phyloP scores from a whole-genome alignment of 2,797 vertebrate genomes.

The Spinibarbus caldwelli region DNA sequence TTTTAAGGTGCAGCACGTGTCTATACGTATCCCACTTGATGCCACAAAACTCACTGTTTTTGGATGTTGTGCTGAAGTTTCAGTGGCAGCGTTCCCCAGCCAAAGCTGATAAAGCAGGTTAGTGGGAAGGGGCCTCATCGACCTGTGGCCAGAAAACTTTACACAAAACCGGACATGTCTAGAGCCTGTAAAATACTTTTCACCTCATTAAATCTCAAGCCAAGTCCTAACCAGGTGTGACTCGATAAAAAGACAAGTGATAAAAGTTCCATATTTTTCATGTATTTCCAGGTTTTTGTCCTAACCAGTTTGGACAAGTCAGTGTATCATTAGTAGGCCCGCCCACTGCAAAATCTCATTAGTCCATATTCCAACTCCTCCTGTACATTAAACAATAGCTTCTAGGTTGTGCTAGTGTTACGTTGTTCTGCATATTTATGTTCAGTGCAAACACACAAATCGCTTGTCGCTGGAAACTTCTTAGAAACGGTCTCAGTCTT shows the following conservation, averaged over 20 bases:
- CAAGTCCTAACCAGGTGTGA: not conserved
- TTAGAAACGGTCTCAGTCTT: not conserved
- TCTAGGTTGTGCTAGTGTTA: not conserved
- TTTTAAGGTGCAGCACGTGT: slow-evolving; percentile 30
- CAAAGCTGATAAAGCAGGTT: not conserved
- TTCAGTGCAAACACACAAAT: not conserved
- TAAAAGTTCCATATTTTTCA: not conserved
- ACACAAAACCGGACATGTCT: not conserved
- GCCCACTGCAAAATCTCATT: not conserved
- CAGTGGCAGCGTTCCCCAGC: not conserved
- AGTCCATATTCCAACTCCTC: not conserved
- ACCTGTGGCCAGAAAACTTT: not conserved
- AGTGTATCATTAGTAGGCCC: not conserved
- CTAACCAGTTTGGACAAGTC: not conserved
- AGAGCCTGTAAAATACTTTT: not conserved
- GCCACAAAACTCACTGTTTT: not conserved
- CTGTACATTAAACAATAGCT: not conserved
- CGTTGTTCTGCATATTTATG: not conserved
- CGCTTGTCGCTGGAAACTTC: not conserved
- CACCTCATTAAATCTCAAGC: not conserved
- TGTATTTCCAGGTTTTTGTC: not conserved
- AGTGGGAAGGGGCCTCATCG: not conserved
- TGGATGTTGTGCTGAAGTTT: not conserved
- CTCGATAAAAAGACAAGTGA: not conserved
- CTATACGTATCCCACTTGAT: not conserved